Conservation (phyloP, 2,888 invertebrate genomes). For the Torymus texanus region DNA sequence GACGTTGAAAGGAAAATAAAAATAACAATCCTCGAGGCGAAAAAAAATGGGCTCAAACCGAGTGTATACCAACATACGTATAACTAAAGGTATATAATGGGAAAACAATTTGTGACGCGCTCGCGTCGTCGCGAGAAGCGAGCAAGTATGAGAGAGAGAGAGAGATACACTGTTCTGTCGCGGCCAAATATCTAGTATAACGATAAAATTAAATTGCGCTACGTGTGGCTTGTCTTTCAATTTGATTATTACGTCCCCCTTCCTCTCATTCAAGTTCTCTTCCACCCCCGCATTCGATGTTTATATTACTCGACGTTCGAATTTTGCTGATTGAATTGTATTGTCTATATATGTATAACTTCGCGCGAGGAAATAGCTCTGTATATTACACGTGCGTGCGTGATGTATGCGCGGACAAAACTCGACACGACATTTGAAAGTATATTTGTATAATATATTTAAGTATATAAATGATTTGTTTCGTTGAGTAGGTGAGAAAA, state of each 20-base stretch:
- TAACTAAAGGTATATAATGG: conserved; percentile 11
- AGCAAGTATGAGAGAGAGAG: background rate
- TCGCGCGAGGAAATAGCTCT: too few species aligned
- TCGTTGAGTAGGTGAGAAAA: background rate
- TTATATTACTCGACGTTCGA: background rate
- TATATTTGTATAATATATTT: conserved; percentile 44
- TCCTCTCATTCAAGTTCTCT: too few species aligned
- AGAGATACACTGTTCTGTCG: conserved; percentile 12
- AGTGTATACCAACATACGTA: conserved; percentile 56
- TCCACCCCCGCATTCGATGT: too few species aligned
- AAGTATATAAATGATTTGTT: background rate
- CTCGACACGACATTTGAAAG: conserved; percentile 35
- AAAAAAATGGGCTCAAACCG: background rate
- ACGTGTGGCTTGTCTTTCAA: conserved; percentile 30
- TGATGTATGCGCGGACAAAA: background rate
- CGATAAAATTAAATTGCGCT: conserved; percentile 19
- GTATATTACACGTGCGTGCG: too few species aligned
- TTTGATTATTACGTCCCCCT: background rate
- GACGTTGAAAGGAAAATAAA: background rate
- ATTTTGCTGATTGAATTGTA: too few species aligned
- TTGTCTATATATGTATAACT: too few species aligned
- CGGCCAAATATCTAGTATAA: conserved; percentile 38
- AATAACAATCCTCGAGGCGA: conserved; percentile 6
- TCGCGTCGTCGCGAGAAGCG: background rate
- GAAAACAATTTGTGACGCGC: background rate